These are phyloP conservation scores for Notodonta ziczac DNA, from an alignment of 2,888 invertebrate species.

Conservation along the genomic window DNA sequence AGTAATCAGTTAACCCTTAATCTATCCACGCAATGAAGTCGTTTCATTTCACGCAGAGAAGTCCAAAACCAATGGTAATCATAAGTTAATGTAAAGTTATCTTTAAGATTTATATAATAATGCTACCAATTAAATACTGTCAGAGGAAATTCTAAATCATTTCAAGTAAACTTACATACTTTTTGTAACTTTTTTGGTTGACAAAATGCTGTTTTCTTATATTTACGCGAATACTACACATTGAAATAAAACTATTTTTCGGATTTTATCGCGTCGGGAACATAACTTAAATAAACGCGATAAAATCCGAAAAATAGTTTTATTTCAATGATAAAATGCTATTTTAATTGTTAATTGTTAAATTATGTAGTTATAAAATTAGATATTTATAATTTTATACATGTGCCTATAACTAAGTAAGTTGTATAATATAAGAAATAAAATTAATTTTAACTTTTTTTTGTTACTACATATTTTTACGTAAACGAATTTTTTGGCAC, in stretches of 20 bases:
- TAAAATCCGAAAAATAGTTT: too few species aligned
- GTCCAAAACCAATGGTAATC: neutral
- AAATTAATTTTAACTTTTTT: conserved; percentile 6
- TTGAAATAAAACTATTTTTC: too few species aligned
- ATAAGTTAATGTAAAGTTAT: neutral
- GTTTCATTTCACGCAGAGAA: neutral
- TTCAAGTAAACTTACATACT: neutral
- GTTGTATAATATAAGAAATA: conserved; percentile 25
- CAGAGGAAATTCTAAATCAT: conserved; percentile 8
- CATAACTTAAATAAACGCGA: too few species aligned
- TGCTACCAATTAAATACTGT: conserved; percentile 4
- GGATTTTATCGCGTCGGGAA: too few species aligned
- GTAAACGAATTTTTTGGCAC: too few species aligned
- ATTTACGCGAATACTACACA: too few species aligned
- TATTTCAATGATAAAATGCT: conserved; percentile 15
- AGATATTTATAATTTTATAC: conserved; percentile 39
- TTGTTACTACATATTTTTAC: neutral
- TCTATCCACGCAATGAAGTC: neutral
- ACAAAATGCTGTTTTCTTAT: conserved; percentile 11
- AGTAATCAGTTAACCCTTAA: too few species aligned
- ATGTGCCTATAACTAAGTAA: conserved; percentile 36
- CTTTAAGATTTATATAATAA: neutral
- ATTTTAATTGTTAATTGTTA: conserved; percentile 8
- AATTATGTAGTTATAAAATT: conserved; percentile 18
- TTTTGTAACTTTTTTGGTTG: conserved; percentile 11